These are phyloP conservation scores for Megaceryle alcyon DNA, from an alignment of 2,797 vertebrate genomes.

Conservation along the genomic window DNA sequence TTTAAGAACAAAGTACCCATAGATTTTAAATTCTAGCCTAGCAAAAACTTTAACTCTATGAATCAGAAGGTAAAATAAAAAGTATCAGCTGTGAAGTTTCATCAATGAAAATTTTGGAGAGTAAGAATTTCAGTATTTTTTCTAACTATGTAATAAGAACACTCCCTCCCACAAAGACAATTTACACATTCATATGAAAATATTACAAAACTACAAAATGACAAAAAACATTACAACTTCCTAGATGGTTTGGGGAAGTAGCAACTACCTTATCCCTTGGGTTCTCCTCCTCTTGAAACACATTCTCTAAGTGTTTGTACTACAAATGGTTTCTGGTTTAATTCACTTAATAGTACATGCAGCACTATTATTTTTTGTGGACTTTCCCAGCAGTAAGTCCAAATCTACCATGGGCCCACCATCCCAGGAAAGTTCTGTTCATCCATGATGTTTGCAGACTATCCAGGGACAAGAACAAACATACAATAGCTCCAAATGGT, in stretches of 20 bases:
- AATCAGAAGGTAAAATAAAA: neutral
- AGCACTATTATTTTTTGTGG: neutral
- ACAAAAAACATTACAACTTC: neutral
- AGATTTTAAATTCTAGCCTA: neutral
- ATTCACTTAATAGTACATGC: neutral
- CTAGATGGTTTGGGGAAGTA: neutral
- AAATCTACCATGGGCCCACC: neutral
- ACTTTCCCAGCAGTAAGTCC: neutral
- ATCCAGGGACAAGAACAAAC: neutral
- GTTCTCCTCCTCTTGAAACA: neutral
- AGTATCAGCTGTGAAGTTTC: neutral
- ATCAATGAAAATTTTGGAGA: neutral
- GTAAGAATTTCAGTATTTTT: neutral
- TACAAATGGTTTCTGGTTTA: neutral
- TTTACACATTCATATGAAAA: neutral
- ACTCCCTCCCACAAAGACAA: neutral
- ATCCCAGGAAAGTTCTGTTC: neutral
- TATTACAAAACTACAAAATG: neutral
- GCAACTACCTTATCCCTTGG: neutral
- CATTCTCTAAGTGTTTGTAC: neutral
- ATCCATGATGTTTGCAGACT: neutral
- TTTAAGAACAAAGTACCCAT: constrained; percentile 55
- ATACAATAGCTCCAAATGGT: neutral
- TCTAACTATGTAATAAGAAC: neutral
- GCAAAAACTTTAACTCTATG: neutral